Conservation (phyloP, 2,797 vertebrate genomes). For the Poecilia gillii region DNA sequence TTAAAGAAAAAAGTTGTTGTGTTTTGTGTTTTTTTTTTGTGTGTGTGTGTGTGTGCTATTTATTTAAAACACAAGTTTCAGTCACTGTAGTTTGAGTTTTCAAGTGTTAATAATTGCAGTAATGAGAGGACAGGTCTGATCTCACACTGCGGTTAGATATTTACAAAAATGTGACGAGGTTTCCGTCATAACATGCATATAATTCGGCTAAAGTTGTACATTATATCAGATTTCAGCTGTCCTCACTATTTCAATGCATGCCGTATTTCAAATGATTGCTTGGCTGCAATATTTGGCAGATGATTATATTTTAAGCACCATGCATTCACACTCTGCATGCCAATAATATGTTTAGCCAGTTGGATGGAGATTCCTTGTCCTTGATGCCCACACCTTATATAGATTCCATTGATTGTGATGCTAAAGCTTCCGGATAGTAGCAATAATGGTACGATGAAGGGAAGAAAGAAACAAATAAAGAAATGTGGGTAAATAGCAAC, state of each 20-base stretch:
- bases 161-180: conserved; percentile 13
- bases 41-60: not conserved
- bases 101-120: not conserved
- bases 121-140: conserved; percentile 1
- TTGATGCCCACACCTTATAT: not conserved
- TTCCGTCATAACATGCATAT: conserved; percentile 5
- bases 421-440: not conserved
- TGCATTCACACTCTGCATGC: conserved; percentile 1
- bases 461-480: not conserved
- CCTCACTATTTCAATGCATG: not conserved
- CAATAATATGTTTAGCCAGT: conserved; percentile 7
- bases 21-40: not conserved
- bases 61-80: not conserved
- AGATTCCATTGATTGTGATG: not conserved
- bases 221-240: not conserved
- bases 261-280: not conserved
- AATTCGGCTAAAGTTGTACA: conserved; percentile 7
- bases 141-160: conserved; percentile 1
- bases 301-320: conserved; percentile 10
- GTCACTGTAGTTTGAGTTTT: not conserved
- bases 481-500: not conserved
- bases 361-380: conserved; percentile 2
- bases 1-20: not conserved
- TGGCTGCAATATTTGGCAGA: conserved; percentile 1
- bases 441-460: not conserved